Conservation (phyloP, 2,797 vertebrate species). For the Alca torda region DNA sequence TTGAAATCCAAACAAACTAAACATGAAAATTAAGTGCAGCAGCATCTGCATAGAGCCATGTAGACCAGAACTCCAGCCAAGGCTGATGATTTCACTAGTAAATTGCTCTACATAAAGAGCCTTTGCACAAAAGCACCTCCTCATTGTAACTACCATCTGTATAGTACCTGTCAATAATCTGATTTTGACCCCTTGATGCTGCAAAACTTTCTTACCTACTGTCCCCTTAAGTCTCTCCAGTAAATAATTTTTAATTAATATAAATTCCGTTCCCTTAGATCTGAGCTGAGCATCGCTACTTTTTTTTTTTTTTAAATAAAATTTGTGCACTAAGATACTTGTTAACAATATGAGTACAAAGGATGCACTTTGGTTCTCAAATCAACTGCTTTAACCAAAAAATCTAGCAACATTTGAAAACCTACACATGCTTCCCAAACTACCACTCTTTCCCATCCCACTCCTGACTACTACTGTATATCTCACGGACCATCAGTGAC, state of each 20-base stretch:
- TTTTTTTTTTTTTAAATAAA: not conserved
- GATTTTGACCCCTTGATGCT: not conserved
- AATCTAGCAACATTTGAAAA: not conserved
- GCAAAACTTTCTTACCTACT: not conserved
- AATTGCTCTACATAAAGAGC: not conserved
- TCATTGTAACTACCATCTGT: not conserved
- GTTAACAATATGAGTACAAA: not conserved
- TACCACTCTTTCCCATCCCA: not conserved
- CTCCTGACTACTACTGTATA: not conserved
- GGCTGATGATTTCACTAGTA: not conserved
- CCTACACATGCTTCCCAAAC: not conserved
- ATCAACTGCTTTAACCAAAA: not conserved
- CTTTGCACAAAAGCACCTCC: not conserved
- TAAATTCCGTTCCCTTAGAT: not conserved
- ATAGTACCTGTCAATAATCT: not conserved
- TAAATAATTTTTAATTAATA: not conserved
- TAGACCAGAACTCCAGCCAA: not conserved
- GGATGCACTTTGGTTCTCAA: not conserved
- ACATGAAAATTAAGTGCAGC: not conserved
- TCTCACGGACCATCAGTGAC: not conserved
- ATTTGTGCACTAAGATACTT: not conserved
- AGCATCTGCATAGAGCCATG: not conserved
- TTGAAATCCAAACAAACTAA: not conserved
- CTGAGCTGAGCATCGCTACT: fast-evolving
- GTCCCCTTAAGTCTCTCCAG: not conserved